Evolutionary conservation across 2,113 vertebrate species (phyloP), one percentile per base, ranked within the genome.

Genomic region (Pterocles burchelli): DNA sequence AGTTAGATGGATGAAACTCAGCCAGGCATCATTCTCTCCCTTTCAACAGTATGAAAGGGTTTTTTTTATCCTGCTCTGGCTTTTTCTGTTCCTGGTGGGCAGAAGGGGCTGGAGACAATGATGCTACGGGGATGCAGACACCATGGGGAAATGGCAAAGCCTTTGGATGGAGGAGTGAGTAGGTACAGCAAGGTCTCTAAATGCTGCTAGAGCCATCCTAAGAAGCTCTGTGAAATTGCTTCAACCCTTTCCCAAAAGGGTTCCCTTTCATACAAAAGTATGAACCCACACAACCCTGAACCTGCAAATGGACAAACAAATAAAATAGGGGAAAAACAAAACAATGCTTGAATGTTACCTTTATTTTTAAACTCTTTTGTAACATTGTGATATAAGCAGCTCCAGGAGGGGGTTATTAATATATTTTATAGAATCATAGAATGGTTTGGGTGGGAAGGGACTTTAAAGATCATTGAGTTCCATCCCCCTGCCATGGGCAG

Each of bases 21-120:
- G 51, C 72, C 86, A 88, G 72, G 31, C 75, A 93, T 90, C 25
- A 18, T 83, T 80, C 68, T 59, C 38, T 66, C 71, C 51, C 12
- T 93, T 90, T 73, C 83, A 61, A 61, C 6, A 38, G 10, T 5
- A 5, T 0, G 14, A 66, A 13, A 11, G 3, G 4, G n/a, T n/a
- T 83, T 73, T 80, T 82, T 49, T 49, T 19, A 80, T 46, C 34
- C 67, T 26, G 24, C 58, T 90, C 49, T 1, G 1, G 5, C 24
- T 85, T 51, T 24, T 79, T 45, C 36, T 13, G 2, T 28, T 93
- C 36, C 62, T 76, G 9, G 8, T 49, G 41, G 54, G 38, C 3
- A 28, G 70, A 82, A 74, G 29, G 22, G 5, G 3, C 13, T 72
- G 52, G n/a, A 48, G 38, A 15, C 75, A 67, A 43, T 0, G 0